A percentile compares a stretch with the other conserved stretches of the same genome.
These are phyloP conservation scores for Lysandra bellargus DNA, from an alignment of 2,888 invertebrate genomes.

Conservation along the genomic window DNA sequence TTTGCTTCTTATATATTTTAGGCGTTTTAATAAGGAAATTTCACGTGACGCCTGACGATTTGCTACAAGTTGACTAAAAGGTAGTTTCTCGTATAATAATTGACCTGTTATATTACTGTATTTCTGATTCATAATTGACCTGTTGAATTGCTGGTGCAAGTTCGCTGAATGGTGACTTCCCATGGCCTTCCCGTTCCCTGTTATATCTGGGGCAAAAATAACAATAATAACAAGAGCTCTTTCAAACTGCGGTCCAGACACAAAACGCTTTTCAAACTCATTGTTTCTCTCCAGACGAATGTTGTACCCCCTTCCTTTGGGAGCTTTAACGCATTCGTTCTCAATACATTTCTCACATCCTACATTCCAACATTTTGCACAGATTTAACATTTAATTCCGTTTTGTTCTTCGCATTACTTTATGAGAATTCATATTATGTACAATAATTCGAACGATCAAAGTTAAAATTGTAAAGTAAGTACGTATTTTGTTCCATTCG, in stretches of 20 bases:
- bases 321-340: slow-evolving; percentile 66
- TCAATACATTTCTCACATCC: slow-evolving; percentile 68
- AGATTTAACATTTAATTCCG: slow-evolving; percentile 15
- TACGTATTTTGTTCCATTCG: neutral
- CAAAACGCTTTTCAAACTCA: slow-evolving; percentile 66
- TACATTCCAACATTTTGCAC: slow-evolving; percentile 43
- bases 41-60: neutral
- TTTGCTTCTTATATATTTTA: neutral
- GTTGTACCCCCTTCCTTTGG: slow-evolving; percentile 63
- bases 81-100: slow-evolving; percentile 33
- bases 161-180: slow-evolving; percentile 31
- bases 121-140: too few relatives aligned
- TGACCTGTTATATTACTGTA: too few relatives aligned
- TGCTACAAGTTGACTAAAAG: neutral
- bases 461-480: neutral
- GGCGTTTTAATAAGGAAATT: neutral
- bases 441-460: neutral
- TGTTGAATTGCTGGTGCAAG: neutral
- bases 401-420: neutral
- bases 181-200: slow-evolving; percentile 42
- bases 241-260: slow-evolving; percentile 55
- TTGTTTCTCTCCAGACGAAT: slow-evolving; percentile 66
- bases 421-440: neutral
- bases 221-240: slow-evolving; percentile 48
- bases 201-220: slow-evolving; percentile 48